Evolutionary conservation across 2,888 invertebrate species (phyloP).

Genomic region (Celastrina argiolus): DNA sequence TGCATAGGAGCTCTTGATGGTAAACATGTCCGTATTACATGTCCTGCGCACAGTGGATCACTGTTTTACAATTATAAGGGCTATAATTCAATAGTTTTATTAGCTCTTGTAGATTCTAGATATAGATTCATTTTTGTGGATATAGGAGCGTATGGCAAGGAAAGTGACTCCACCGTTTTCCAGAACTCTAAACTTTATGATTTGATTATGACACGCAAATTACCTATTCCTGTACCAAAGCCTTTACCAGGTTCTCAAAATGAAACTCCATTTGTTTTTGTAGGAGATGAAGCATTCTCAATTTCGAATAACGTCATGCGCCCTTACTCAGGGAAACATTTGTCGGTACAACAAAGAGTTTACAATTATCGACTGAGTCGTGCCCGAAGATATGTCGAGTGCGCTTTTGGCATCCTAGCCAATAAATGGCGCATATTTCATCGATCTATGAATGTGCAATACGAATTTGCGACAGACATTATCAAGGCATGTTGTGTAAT

Average conservation of each 20-base stretch:
- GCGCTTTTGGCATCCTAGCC: constrained; percentile 22
- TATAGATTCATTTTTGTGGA: constrained; percentile 29
- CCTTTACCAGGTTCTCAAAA: constrained; percentile 27
- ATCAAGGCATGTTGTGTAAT: constrained; percentile 31
- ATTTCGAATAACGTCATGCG: constrained; percentile 20
- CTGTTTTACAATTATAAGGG: constrained; percentile 21
- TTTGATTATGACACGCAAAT: constrained; percentile 22
- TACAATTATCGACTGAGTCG: constrained; percentile 20
- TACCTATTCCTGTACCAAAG: constrained; percentile 28
- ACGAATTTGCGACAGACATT: constrained; percentile 27
- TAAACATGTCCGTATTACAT: constrained; percentile 32
- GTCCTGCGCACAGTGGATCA: constrained; percentile 31
- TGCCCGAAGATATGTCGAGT: constrained; percentile 19
- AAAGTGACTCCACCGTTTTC: constrained; percentile 29
- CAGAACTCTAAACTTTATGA: constrained; percentile 28
- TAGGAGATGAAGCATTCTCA: constrained; percentile 17
- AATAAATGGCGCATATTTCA: constrained; percentile 33
- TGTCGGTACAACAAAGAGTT: constrained; percentile 21
- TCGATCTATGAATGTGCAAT: constrained; percentile 26
- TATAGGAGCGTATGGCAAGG: constrained; percentile 29
- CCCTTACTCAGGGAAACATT: constrained; percentile 27
- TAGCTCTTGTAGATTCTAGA: constrained; percentile 29
- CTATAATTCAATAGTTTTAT: constrained; percentile 27
- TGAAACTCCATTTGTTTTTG: constrained; percentile 23
- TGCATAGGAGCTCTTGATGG: constrained; percentile 27